These are phyloP conservation scores for Liparis tanakae DNA, from an alignment of 2,797 vertebrate species.

Conservation along the genomic window DNA sequence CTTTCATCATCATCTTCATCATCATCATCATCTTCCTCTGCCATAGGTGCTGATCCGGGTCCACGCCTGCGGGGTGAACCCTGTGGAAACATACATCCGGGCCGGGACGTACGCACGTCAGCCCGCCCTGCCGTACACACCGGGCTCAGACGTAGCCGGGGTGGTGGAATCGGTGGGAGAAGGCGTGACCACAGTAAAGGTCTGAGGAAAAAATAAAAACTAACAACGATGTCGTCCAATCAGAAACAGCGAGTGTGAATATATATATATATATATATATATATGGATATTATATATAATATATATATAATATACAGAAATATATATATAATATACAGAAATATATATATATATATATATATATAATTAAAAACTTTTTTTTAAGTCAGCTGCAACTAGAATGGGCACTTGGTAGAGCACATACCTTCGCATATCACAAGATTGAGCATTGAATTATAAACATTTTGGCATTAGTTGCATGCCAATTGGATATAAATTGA, in stretches of 20 bases:
- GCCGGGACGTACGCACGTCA: slow-evolving; percentile 81
- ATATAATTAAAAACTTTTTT: too few relatives aligned
- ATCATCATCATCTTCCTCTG: not conserved
- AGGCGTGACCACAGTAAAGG: slow-evolving; percentile 85
- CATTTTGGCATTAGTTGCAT: too few relatives aligned
- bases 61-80: slow-evolving; percentile 91
- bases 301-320: too few relatives aligned
- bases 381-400: too few relatives aligned
- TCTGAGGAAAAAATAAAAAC: slow-evolving; percentile 46
- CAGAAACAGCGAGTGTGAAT: not conserved
- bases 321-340: too few relatives aligned
- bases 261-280: too few relatives aligned
- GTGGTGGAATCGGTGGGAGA: slow-evolving; percentile 86
- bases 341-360: too few relatives aligned
- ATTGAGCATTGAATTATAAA: too few relatives aligned
- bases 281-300: too few relatives aligned
- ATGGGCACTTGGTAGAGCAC: too few relatives aligned
- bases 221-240: not conserved
- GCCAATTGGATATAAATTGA: too few relatives aligned
- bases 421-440: too few relatives aligned
- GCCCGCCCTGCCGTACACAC: slow-evolving; percentile 89
- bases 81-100: slow-evolving; percentile 93
- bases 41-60: slow-evolving; percentile 91
- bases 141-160: slow-evolving; percentile 89
- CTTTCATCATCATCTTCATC: not conserved